Percentiles rank a stretch among this genome's conserved stretches.
These are phyloP conservation scores for Chaenodraco wilsoni DNA, from an alignment of 2,797 vertebrate genomes.

Conservation along the genomic window DNA sequence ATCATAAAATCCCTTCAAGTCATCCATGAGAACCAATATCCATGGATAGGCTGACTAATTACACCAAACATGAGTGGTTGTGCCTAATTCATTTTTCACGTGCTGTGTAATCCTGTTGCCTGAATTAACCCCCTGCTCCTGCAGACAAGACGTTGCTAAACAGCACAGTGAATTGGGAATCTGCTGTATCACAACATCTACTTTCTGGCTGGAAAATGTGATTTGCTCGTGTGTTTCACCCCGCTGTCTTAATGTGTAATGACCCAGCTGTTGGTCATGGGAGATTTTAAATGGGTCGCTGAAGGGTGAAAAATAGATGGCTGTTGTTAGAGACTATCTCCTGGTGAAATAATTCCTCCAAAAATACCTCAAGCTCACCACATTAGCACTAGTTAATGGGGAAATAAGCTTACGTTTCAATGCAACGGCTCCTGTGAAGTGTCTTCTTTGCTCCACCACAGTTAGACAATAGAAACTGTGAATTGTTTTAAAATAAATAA, in stretches of 20 bases:
- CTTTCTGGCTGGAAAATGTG: conserved; percentile 31
- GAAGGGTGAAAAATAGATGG: conserved; percentile 9
- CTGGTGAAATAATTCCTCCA: background rate
- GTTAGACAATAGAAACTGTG: background rate
- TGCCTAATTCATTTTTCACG: conserved; percentile 61
- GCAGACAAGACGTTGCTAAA: conserved; percentile 45
- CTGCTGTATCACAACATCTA: conserved; percentile 24
- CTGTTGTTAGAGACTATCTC: background rate
- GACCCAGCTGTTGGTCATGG: background rate
- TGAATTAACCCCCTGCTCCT: conserved; percentile 50
- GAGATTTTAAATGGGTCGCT: background rate
- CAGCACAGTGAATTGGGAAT: conserved; percentile 34
- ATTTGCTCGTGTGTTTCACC: conserved; percentile 19
- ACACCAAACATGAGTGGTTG: conserved; percentile 47
- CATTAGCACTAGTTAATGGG: background rate
- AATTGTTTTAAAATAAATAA: background rate
- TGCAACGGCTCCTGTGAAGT: background rate
- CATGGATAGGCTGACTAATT: conserved; percentile 58
- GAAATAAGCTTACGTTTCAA: background rate
- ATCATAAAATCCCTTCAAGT: conserved; percentile 58
- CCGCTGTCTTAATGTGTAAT: background rate
- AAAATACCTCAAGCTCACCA: background rate
- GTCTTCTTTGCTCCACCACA: background rate
- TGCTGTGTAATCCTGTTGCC: conserved; percentile 63
- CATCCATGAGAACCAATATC: conserved; percentile 43